Percentiles rank a stretch among this genome's conserved stretches.
Conservation (phyloP, 2,797 vertebrate species). For the Acanthurus tractus region DNA sequence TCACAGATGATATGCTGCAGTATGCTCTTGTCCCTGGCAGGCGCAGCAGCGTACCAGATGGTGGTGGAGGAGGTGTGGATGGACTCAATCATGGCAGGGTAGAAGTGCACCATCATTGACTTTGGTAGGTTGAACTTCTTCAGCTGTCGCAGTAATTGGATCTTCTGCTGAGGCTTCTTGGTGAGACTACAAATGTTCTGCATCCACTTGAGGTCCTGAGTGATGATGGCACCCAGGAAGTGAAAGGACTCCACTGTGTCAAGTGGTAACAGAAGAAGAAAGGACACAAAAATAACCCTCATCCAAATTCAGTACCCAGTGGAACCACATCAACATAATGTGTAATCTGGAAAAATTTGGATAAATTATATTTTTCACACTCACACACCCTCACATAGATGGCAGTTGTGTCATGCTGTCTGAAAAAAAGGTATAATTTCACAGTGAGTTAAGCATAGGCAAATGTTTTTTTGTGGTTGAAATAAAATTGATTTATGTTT, state of each 20-base stretch:
- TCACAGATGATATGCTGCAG: neutral
- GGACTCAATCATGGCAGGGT: neutral
- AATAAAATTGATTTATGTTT: neutral
- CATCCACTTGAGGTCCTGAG: neutral
- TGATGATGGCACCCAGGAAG: neutral
- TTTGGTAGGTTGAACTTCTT: neutral
- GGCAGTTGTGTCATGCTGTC: neutral
- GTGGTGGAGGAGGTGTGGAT: slow-evolving; percentile 1
- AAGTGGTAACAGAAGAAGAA: too few relatives aligned
- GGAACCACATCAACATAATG: too few relatives aligned
- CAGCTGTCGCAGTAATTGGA: neutral
- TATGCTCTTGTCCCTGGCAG: slow-evolving; percentile 6
- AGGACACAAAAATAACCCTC: neutral
- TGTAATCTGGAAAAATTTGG: too few relatives aligned
- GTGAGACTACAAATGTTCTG: neutral
- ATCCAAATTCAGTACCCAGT: neutral
- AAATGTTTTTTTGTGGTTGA: neutral
- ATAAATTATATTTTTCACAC: neutral
- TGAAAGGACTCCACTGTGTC: too few relatives aligned
- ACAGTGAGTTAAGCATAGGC: neutral
- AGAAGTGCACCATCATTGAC: too few relatives aligned
- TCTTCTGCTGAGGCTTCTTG: too few relatives aligned
- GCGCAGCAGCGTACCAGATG: neutral
- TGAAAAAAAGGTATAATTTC: too few relatives aligned
- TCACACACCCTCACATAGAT: neutral